A percentile compares a stretch with the other conserved stretches of the same genome.
Evolutionary conservation across 2,888 invertebrate species (phyloP).

Genomic region (Phaonia tiefii): DNA sequence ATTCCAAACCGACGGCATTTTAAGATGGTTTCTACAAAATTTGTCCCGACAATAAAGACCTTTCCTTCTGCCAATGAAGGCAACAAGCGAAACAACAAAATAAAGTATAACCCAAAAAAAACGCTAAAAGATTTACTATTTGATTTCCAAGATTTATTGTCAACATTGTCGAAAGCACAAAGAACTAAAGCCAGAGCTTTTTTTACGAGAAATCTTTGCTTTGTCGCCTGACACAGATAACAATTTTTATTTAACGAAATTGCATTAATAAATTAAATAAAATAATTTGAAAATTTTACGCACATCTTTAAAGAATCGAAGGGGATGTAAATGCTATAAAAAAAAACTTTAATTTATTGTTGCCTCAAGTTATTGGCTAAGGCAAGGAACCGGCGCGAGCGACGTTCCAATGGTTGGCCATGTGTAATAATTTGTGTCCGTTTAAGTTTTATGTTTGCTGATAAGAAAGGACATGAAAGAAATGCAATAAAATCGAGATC

Average conservation of each 20-base stretch:
- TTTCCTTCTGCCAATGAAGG: not conserved
- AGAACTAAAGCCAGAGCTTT: too few relatives aligned
- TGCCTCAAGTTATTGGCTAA: not conserved
- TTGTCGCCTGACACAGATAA: too few relatives aligned
- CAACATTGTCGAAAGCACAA: too few relatives aligned
- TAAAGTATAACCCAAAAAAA: not conserved
- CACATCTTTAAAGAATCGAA: slow-evolving; percentile 7
- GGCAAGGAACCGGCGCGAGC: not conserved
- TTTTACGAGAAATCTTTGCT: too few relatives aligned
- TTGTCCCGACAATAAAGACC: not conserved
- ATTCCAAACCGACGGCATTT: slow-evolving; percentile 19
- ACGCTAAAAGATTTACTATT: slow-evolving; percentile 55
- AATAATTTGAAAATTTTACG: slow-evolving; percentile 45
- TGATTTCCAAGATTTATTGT: slow-evolving; percentile 59
- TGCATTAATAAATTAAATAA: slow-evolving; percentile 46
- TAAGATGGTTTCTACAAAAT: slow-evolving; percentile 20
- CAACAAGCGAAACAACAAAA: not conserved
- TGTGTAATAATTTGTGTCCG: not conserved
- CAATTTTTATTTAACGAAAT: slow-evolving; percentile 28
- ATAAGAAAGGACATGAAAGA: not conserved
- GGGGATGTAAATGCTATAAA: not conserved
- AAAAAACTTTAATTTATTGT: not conserved
- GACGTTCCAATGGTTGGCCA: not conserved
- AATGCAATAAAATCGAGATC: not conserved
- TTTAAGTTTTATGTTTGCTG: not conserved